These are phyloP conservation scores for Pelecanoides urinatrix DNA, from an alignment of 2,113 vertebrate species.

Conservation along the genomic window DNA sequence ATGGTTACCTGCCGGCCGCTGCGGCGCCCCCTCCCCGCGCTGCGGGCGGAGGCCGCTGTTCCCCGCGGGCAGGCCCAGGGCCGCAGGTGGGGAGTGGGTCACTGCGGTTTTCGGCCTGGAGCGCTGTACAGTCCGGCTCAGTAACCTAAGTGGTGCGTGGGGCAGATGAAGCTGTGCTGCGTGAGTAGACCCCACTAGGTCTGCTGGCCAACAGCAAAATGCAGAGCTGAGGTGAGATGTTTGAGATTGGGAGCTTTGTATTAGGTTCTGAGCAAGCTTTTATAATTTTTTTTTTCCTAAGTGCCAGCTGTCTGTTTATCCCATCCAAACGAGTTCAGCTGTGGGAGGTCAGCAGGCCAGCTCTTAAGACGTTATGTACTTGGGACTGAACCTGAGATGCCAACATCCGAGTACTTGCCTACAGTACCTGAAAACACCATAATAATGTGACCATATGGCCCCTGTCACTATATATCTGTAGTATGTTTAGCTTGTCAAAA, in stretches of 20 bases:
- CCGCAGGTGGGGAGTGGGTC: not conserved
- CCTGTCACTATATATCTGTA: accelerated
- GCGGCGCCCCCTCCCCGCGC: not conserved
- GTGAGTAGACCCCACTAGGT: accelerated
- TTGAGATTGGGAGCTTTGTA: not conserved
- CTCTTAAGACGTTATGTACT: too few species aligned
- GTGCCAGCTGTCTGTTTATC: not conserved
- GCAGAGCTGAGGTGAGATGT: not conserved
- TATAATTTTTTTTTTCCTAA: too few species aligned
- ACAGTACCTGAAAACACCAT: not conserved
- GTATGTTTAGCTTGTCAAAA: not conserved
- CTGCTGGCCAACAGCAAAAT: not conserved
- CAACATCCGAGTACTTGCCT: accelerated
- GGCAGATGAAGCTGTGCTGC: not conserved
- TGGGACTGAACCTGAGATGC: not conserved
- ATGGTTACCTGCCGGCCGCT: not conserved
- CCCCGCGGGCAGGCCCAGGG: not conserved
- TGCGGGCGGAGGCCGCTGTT: not conserved
- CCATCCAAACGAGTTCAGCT: accelerated
- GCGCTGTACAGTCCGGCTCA: accelerated
- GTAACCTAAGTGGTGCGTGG: not conserved
- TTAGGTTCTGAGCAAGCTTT: not conserved
- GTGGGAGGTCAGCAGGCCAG: not conserved
- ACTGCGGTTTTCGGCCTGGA: not conserved
- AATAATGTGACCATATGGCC: accelerated